Evolutionary conservation across 2,888 invertebrate genomes (phyloP).

Genomic region (Trachelus troglodyta): DNA sequence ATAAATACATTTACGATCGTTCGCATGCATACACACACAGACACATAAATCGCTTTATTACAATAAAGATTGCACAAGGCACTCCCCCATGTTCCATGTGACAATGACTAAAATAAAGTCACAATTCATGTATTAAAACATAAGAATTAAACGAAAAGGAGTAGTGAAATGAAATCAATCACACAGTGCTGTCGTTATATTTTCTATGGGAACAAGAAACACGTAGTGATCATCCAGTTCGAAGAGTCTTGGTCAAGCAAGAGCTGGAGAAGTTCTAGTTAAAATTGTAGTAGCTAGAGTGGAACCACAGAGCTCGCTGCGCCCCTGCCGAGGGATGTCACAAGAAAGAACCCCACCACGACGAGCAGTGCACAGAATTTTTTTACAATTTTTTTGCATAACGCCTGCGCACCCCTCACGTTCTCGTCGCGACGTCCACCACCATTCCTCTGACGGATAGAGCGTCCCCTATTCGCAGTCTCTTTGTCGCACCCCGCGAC

Average conservation of each 20-base stretch:
- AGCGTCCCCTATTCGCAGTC: constrained; percentile 1
- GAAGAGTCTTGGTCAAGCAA: not conserved
- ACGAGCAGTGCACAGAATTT: not conserved
- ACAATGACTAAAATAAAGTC: not conserved
- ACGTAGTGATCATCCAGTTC: not conserved
- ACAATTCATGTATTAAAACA: not conserved
- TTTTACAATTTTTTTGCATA: not conserved
- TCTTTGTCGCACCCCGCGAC: not conserved
- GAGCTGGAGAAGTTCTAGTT: not conserved
- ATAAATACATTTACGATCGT: too few species aligned
- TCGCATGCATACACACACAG: too few species aligned
- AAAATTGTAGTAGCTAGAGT: not conserved
- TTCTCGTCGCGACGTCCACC: not conserved
- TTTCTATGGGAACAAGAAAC: not conserved
- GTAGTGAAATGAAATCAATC: not conserved
- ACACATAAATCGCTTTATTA: too few species aligned
- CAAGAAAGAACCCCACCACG: not conserved
- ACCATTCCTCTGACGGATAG: not conserved
- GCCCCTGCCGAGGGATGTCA: not conserved
- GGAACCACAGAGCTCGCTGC: not conserved
- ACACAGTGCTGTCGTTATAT: not conserved
- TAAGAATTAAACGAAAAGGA: not conserved
- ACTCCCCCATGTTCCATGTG: too few species aligned
- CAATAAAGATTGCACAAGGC: too few species aligned
- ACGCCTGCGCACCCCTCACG: constrained; percentile 9